These are phyloP conservation scores for Metalampra italica DNA, from an alignment of 2,888 invertebrate genomes.

Conservation along the genomic window DNA sequence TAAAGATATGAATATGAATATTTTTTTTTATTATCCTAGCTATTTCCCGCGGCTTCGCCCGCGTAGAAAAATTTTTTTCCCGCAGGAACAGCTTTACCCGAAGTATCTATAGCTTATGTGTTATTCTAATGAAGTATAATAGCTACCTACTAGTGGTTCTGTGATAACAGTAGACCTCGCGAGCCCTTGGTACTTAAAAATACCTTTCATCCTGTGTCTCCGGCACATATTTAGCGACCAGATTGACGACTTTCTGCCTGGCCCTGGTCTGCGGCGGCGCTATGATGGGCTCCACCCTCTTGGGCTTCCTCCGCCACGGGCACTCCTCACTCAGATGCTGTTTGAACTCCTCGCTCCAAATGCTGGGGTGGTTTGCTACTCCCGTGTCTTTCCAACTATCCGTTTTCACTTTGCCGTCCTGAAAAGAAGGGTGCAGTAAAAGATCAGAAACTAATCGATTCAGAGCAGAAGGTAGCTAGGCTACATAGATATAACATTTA, in stretches of 20 bases:
- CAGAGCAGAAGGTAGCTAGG: neutral
- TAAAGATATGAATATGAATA: too few relatives aligned
- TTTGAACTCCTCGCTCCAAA: constrained; percentile 58
- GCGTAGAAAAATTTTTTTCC: too few relatives aligned
- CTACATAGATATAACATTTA: too few relatives aligned
- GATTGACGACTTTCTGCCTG: constrained; percentile 50
- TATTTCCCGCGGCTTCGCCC: too few relatives aligned
- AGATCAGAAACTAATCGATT: neutral
- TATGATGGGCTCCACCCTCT: constrained; percentile 43
- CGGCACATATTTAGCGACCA: constrained; percentile 57
- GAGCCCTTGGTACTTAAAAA: too few relatives aligned
- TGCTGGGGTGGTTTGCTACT: constrained; percentile 59
- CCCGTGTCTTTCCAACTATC: constrained; percentile 55
- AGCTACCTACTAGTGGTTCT: too few relatives aligned
- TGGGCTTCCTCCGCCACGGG: constrained; percentile 56
- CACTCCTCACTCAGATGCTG: constrained; percentile 29
- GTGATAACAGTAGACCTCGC: too few relatives aligned
- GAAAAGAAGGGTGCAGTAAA: constrained; percentile 14
- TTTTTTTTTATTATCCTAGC: too few relatives aligned
- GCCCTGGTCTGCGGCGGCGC: constrained; percentile 35
- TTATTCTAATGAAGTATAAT: too few relatives aligned
- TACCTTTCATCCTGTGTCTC: constrained; percentile 65
- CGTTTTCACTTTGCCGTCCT: constrained; percentile 50
- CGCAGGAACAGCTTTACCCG: too few relatives aligned
- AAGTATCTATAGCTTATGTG: too few relatives aligned